Evolutionary conservation across 2,888 invertebrate species (phyloP).

Genomic region (Gasteruption jaculator): DNA sequence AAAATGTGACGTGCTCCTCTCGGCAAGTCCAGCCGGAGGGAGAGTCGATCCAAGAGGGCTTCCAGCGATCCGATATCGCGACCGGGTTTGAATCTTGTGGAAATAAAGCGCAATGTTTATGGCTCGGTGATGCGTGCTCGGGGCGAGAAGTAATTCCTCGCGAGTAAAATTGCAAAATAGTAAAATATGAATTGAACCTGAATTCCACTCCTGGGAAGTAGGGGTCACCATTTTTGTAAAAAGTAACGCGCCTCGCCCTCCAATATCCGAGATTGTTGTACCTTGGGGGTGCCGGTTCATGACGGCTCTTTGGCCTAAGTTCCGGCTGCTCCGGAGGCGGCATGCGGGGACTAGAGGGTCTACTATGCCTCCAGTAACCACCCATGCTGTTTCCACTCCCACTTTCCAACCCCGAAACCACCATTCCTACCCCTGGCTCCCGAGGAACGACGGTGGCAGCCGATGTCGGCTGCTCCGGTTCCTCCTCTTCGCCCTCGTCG

Average conservation of each 20-base stretch:
- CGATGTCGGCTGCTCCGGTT: conserved; percentile 23
- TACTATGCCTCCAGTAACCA: conserved; percentile 53
- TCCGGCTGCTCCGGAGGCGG: conserved; percentile 56
- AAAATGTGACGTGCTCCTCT: conserved; percentile 88
- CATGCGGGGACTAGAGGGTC: conserved; percentile 55
- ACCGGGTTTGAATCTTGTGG: conserved; percentile 79
- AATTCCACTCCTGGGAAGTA: conserved; percentile 87
- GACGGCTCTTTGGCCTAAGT: conserved; percentile 57
- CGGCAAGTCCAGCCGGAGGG: conserved; percentile 81
- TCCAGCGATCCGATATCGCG: conserved; percentile 83
- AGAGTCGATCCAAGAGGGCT: conserved; percentile 79
- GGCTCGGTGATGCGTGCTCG: no score
- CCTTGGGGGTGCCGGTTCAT: conserved; percentile 55
- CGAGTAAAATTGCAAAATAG: no score
- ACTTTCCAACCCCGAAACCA: conserved; percentile 26
- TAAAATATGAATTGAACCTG: conserved; percentile 54
- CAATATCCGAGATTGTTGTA: conserved; percentile 82
- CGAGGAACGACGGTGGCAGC: conserved; percentile 18
- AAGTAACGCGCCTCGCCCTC: conserved; percentile 81
- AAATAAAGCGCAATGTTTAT: no score
- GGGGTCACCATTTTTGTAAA: conserved; percentile 91
- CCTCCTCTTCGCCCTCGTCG: conserved; percentile 22
- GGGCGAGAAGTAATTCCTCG: no score
- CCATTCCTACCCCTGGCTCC: conserved; percentile 33
- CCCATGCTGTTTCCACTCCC: conserved; percentile 52